Conservation (phyloP, 23 tunicate genomes). For the Phallusia fumigata region DNA sequence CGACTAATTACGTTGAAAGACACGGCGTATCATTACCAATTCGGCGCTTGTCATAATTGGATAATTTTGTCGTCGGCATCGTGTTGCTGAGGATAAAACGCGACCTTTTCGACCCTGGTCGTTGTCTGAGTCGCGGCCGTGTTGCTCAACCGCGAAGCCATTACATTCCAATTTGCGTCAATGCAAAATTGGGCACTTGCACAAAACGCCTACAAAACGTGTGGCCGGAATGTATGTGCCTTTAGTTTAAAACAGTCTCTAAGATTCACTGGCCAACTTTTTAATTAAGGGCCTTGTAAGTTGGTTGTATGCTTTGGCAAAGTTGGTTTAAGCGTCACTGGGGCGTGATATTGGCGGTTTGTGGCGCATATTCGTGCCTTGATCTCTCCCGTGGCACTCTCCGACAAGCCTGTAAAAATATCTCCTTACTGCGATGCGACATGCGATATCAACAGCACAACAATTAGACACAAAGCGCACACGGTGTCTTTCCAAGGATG, state of each 20-base stretch:
- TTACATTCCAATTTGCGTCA: not conserved
- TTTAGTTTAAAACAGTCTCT: too few species aligned
- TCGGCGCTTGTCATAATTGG: conserved; percentile 4
- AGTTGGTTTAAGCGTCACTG: too few species aligned
- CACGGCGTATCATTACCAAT: conserved; percentile 3
- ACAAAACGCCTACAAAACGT: too few species aligned
- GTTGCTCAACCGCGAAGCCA: not conserved
- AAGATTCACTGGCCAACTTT: too few species aligned
- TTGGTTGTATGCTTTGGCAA: too few species aligned
- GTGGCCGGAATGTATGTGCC: too few species aligned
- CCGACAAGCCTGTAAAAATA: not conserved
- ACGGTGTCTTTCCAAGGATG: conserved; percentile 3
- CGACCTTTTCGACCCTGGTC: not conserved
- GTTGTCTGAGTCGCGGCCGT: not conserved
- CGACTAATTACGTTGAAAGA: conserved; percentile 7
- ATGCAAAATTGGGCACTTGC: too few species aligned
- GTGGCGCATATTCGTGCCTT: not conserved
- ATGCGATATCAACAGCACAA: conserved; percentile 17
- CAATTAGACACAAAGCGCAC: conserved; percentile 28
- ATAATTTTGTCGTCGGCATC: not conserved
- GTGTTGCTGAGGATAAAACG: not conserved
- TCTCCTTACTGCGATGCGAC: conserved; percentile 2
- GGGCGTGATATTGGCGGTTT: too few species aligned
- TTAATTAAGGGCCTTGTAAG: too few species aligned
- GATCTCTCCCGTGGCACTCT: conserved; percentile 3